Percentiles rank a stretch among this genome's conserved stretches.
These are phyloP conservation scores for Steinernema hermaphroditum DNA, from an alignment of 2,888 invertebrate genomes.

Conservation along the genomic window DNA sequence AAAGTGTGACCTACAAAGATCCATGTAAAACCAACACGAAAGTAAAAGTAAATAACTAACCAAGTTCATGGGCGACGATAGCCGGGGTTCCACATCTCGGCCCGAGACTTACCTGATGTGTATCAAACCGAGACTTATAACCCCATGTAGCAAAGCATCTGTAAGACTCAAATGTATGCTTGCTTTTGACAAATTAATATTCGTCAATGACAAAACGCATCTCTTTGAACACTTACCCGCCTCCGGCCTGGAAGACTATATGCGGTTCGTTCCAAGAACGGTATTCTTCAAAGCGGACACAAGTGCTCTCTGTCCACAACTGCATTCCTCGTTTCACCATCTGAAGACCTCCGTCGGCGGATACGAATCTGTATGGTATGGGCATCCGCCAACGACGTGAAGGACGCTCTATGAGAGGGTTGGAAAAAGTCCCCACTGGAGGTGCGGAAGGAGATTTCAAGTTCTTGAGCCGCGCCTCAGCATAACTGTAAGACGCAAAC, in stretches of 20 bases:
- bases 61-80: constrained; percentile 2
- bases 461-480: not conserved
- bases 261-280: not conserved
- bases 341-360: not conserved
- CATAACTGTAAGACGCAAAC: not conserved
- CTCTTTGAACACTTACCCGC: too few relatives aligned
- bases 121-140: too few relatives aligned
- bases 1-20: constrained; percentile 58
- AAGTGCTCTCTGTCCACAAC: constrained; percentile 1
- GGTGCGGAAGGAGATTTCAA: not conserved
- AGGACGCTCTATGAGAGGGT: constrained; percentile 8
- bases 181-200: too few relatives aligned
- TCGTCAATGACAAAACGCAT: too few relatives aligned
- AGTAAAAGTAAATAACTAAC: not conserved
- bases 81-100: not conserved
- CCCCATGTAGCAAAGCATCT: constrained; percentile 11
- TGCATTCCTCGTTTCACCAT: not conserved
- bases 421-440: not conserved
- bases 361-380: not conserved
- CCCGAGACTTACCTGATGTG: not conserved
- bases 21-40: not conserved
- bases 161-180: not conserved
- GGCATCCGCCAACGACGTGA: constrained; percentile 16
- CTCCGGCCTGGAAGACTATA: too few relatives aligned
- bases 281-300: constrained; percentile 5